phyloP scores from a whole-genome alignment of 2,797 vertebrate species.

The Sebastes cheni region DNA sequence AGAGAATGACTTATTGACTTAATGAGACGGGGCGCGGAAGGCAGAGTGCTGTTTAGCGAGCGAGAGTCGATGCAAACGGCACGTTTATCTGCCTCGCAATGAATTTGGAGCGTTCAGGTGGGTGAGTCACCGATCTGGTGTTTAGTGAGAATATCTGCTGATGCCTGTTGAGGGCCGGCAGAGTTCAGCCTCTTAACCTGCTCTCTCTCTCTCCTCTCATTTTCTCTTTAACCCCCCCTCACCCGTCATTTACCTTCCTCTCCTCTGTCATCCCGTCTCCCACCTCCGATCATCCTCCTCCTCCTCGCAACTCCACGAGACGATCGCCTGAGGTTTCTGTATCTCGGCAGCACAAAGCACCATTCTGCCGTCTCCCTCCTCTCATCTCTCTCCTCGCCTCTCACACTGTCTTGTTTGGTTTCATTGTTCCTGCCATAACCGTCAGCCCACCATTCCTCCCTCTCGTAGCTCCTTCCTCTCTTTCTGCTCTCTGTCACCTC shows the following conservation, averaged over 20 bases:
- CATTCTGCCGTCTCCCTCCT: not conserved
- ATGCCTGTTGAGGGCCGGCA: not conserved
- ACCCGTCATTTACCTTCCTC: not conserved
- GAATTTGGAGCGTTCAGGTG: conserved; percentile 15
- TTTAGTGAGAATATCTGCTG: conserved; percentile 7
- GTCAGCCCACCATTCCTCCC: not conserved
- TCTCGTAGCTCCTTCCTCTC: not conserved
- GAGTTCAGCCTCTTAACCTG: conserved; percentile 1
- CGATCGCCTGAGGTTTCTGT: conserved; percentile 6
- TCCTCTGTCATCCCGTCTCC: not conserved
- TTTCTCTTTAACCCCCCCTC: conserved; percentile 28
- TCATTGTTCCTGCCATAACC: conserved; percentile 29
- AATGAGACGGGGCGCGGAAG: not conserved
- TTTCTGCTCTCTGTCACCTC: conserved; percentile 24
- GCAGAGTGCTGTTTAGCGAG: not conserved
- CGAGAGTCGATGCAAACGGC: not conserved
- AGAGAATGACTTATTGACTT: conserved; percentile 31
- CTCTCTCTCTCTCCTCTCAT: not conserved
- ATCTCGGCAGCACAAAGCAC: not conserved
- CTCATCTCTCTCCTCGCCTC: not conserved
- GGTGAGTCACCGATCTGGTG: conserved; percentile 9
- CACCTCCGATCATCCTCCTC: not conserved
- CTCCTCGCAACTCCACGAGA: not conserved
- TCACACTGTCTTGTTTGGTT: conserved; percentile 27
- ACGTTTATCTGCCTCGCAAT: not conserved